Percentiles rank a stretch among this genome's conserved stretches.
Evolutionary conservation across 2,888 invertebrate species (phyloP).

Genomic region (Pemphredon lugubris): DNA sequence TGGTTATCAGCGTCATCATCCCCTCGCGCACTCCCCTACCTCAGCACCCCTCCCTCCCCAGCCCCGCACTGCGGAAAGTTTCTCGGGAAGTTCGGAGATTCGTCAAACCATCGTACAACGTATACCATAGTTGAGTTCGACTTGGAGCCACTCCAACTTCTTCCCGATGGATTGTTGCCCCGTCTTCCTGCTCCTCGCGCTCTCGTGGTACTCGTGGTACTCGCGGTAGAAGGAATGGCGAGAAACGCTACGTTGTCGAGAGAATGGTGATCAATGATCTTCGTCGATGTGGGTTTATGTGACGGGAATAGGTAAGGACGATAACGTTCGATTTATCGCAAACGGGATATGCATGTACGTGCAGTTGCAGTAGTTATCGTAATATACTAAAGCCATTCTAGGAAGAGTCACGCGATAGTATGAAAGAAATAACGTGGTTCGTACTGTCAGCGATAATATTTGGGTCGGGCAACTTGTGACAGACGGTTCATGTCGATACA

Average conservation of each 20-base stretch:
- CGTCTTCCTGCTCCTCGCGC: slow-evolving; percentile 37
- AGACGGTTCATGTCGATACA: too few relatives aligned
- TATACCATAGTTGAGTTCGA: slow-evolving; percentile 53
- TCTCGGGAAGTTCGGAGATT: slow-evolving; percentile 64
- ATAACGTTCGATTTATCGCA: neutral
- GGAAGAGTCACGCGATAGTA: too few relatives aligned
- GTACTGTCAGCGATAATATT: too few relatives aligned
- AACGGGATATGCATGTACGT: too few relatives aligned
- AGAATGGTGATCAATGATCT: slow-evolving; percentile 21
- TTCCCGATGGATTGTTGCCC: slow-evolving; percentile 55
- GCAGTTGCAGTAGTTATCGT: too few relatives aligned
- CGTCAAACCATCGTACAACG: slow-evolving; percentile 64
- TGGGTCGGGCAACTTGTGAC: too few relatives aligned
- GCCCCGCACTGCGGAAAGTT: slow-evolving; percentile 67
- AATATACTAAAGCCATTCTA: too few relatives aligned
- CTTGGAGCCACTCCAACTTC: slow-evolving; percentile 71
- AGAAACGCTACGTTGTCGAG: slow-evolving; percentile 1
- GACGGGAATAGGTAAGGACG: neutral
- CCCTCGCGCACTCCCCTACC: neutral
- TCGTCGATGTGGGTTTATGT: neutral
- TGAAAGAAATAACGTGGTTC: too few relatives aligned
- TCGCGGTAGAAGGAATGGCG: neutral
- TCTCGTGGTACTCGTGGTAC: neutral
- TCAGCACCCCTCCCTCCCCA: neutral
- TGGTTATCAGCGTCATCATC: slow-evolving; percentile 64